These are phyloP conservation scores for Synergus itoensis DNA, from an alignment of 2,888 invertebrate species.

Conservation along the genomic window DNA sequence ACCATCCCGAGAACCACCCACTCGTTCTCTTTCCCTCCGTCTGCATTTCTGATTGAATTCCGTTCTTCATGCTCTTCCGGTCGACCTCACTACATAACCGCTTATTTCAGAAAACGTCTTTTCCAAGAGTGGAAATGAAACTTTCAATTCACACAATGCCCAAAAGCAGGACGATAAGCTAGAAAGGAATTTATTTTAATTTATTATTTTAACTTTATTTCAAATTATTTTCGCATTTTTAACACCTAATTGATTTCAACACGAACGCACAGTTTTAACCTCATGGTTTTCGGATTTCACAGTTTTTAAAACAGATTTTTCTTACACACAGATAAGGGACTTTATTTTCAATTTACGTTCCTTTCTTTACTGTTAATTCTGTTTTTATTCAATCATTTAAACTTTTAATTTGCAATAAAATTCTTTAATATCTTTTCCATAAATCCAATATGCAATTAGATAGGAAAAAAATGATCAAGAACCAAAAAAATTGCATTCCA, in stretches of 20 bases:
- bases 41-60: slow-evolving; percentile 69
- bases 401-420: no score
- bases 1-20: slow-evolving; percentile 37
- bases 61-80: slow-evolving; percentile 52
- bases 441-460: no score
- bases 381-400: no score
- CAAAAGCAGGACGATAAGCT: background rate
- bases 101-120: slow-evolving; percentile 12
- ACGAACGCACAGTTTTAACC: no score
- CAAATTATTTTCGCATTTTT: background rate
- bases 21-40: slow-evolving; percentile 48
- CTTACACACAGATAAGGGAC: background rate
- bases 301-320: background rate
- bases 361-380: background rate
- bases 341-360: background rate
- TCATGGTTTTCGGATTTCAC: background rate
- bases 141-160: background rate
- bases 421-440: no score
- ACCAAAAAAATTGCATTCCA: no score
- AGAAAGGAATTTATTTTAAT: slow-evolving; percentile 1
- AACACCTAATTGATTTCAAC: background rate
- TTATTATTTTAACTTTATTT: background rate
- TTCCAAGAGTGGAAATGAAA: background rate
- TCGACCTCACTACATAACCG: slow-evolving; percentile 40
- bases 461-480: no score